Evolutionary conservation across 2,797 vertebrate genomes (phyloP), one percentile per base, ranked within the genome.

Genomic region (Fistularia commersonii): DNA sequence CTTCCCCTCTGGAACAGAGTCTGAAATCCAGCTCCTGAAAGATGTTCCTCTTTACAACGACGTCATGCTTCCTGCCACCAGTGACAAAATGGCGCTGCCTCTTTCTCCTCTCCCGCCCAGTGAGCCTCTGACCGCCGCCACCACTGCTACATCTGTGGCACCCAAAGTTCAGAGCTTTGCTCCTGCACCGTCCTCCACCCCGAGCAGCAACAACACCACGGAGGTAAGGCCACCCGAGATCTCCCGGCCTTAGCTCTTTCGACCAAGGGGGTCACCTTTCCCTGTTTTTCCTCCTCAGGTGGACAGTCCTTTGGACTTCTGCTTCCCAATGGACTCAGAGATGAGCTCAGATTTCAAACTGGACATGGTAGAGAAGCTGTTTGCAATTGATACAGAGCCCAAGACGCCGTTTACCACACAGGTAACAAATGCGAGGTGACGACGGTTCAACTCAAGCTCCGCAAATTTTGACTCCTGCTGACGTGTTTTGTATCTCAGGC

Each of bases 341-440:
- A 94, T 97, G 69, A 89, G 85, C 62, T 90, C 91, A n/a, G 94
- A 94, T 65, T 98, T 97, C 74, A 98, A 98, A 87, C 84, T 98
- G 63, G 95, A 99, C 84, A 77, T 95, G 66, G 95, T 99, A 72
- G 97, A 98, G 87, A 99, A 95, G 74, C 88, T 98, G 63, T 98
- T 99, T 89, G 95, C 97, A 15, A 94, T 95, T 64, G 97, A 98
- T 72, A 93, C 94, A 34, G 92, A 98, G 64, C 90, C 94, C 48
- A 98, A 95, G 86, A 91, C 91, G 46, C 92, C 92, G 1, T 96
- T 96, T 74, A 93, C 86, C 67, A 90, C 89, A 77, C 92, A 98
- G 93, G 97, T 99, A 90, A 47, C 6, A 3, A 47, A 2, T 35
- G 9, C n/a, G 60, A 36, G 34, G n/a, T 1, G n/a, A 33, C 23